These are phyloP conservation scores for Apocrypta bakeri DNA, from an alignment of 1,140 invertebrate species.

Conservation along the genomic window DNA sequence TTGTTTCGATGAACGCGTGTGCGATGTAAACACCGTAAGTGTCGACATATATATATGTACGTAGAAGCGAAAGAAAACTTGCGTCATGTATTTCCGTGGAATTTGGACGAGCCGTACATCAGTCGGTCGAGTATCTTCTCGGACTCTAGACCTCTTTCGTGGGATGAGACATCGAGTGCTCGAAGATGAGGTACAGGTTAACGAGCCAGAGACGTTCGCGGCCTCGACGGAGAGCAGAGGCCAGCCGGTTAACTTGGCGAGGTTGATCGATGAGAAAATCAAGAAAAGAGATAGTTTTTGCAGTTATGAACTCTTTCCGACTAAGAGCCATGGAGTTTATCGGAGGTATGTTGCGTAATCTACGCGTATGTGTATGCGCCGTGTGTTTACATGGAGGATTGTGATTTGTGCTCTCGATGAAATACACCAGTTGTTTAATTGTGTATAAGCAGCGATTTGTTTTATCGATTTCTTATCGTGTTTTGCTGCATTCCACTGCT, in stretches of 20 bases:
- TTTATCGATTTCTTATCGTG: too few relatives aligned
- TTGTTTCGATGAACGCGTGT: too few relatives aligned
- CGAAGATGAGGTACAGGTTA: not conserved
- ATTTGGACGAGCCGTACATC: not conserved
- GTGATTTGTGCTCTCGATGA: too few relatives aligned
- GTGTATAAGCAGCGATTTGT: too few relatives aligned
- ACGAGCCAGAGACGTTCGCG: not conserved
- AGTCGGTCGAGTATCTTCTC: not conserved
- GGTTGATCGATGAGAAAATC: slow-evolving; percentile 53
- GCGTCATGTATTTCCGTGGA: not conserved
- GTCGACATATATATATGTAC: too few relatives aligned
- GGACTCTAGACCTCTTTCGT: not conserved
- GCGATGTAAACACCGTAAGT: too few relatives aligned
- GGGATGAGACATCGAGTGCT: slow-evolving; percentile 27
- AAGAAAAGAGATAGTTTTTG: slow-evolving; percentile 55
- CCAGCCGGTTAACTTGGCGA: slow-evolving; percentile 21
- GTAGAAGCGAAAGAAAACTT: too few relatives aligned
- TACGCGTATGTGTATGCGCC: not conserved
- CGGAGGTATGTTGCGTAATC: slow-evolving; percentile 52
- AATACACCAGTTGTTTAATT: too few relatives aligned
- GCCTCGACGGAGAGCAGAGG: not conserved
- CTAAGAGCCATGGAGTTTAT: slow-evolving; percentile 44
- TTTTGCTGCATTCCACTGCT: too few relatives aligned
- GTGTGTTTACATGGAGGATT: too few relatives aligned
- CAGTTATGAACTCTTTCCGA: slow-evolving; percentile 59